Percentiles rank a stretch among this genome's conserved stretches.
Conservation (phyloP, 2,113 vertebrate genomes). For the Chrysochloris asiatica region DNA sequence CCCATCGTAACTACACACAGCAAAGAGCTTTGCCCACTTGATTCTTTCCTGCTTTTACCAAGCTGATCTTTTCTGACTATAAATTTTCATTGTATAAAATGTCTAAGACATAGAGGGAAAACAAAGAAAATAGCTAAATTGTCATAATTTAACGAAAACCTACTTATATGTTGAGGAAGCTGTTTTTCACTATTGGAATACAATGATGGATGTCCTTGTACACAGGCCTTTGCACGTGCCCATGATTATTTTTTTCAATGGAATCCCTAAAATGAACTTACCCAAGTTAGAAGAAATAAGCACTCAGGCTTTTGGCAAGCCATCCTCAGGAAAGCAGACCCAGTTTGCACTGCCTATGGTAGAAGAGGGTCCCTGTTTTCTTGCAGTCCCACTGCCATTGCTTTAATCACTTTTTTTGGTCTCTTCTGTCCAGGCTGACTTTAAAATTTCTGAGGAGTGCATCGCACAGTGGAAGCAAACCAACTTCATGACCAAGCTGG, state of each 20-base stretch:
- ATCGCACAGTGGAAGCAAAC: constrained; percentile 94
- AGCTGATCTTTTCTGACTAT: not conserved
- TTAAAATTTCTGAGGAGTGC: constrained; percentile 89
- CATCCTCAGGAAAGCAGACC: not conserved
- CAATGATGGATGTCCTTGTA: not conserved
- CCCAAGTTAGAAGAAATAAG: not conserved
- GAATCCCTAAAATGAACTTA: not conserved
- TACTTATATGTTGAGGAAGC: not conserved
- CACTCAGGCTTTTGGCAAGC: not conserved
- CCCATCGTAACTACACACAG: not conserved
- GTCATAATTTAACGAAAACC: not conserved
- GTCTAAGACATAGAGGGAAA: not conserved
- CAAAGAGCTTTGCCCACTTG: not conserved
- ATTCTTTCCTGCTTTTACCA: not conserved
- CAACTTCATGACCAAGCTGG: constrained; percentile 94
- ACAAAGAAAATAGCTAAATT: not conserved
- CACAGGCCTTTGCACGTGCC: not conserved
- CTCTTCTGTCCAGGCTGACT: constrained; percentile 88
- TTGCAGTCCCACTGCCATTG: not conserved
- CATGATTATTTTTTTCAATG: not conserved
- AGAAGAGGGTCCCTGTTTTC: not conserved
- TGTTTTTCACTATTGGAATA: not conserved
- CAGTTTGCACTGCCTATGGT: not conserved
- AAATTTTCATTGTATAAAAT: constrained; percentile 13
- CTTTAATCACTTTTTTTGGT: not conserved